These are phyloP conservation scores for Trogon melanurus DNA, from an alignment of 2,113 vertebrate genomes.

Conservation along the genomic window DNA sequence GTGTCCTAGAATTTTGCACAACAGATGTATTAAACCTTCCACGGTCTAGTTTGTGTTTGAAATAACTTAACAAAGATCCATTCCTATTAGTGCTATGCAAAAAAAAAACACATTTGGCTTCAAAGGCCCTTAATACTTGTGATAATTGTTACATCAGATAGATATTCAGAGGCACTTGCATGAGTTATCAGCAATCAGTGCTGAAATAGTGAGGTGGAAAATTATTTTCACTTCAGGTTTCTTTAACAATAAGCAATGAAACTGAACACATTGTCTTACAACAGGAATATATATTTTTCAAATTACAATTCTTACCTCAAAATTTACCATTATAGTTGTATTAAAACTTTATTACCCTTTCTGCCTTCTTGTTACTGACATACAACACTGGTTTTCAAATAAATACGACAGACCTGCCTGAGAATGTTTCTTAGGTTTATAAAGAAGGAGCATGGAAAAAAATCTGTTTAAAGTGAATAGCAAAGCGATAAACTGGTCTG, in stretches of 20 bases:
- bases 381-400: not conserved
- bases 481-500: not conserved
- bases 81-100: not conserved
- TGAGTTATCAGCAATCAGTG: not conserved
- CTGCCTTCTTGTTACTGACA: not conserved
- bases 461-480: not conserved
- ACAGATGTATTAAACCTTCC: not conserved
- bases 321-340: not conserved
- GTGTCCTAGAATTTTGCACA: slow-evolving; percentile 6
- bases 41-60: not conserved
- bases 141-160: not conserved
- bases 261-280: not conserved
- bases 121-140: not conserved
- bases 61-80: not conserved
- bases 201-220: not conserved
- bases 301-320: not conserved
- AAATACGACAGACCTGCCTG: not conserved
- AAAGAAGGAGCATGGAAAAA: not conserved
- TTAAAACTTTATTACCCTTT: not conserved
- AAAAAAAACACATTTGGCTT: not conserved
- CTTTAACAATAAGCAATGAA: not conserved
- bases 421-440: slow-evolving; percentile 2
- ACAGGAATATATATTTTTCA: not conserved
- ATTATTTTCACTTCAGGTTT: not conserved
- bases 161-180: not conserved